Evolutionary conservation across 2,888 invertebrate genomes (phyloP), one percentile per base, ranked within the genome.

Genomic region (Resseliella maxima): DNA sequence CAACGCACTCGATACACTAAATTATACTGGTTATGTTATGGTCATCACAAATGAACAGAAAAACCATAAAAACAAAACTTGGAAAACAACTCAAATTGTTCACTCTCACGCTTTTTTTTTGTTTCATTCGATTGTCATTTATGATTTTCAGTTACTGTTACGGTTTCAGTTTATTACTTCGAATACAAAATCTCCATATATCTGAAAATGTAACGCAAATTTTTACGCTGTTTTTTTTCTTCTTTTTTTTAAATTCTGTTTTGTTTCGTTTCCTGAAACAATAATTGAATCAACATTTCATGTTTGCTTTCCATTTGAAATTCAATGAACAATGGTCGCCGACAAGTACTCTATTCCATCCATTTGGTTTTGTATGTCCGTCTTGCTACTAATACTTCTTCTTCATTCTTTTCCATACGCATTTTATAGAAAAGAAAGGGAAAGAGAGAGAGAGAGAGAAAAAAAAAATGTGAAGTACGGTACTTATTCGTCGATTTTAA

Each of bases 291-390:
- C 59, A 59, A 3, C 18, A 59, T 72, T 15, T 15, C 31, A 31
- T 72, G 72, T 72, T 72, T 72, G 31, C 72, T 31, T 35, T 72
- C 31, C 72, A 72, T 72, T 72, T 72, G 72, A 72, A 72, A 72
- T 72, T 72, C 72, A 72, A 72, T 31, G 35, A 72, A 72, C 27
- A 72, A 72, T 72, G 72, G 72, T 72, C 31, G 31, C 15, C 31
- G 31, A 35, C 31, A 27, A 31, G 18, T 27, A 27, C 2, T 31
- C 2, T 12, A 59, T 27, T 31, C 31, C 18, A 31, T 72, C 31
- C 72, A 15, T 35, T 72, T 35, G 5, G n/a, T 35, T 31, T 72
- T 72, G 31, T 50, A 18, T 35, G 72, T 18, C 50, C 21, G 5
- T 50, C 50, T 18, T 50, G 5, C 50, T 59, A 24, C 24, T 59